Conservation (phyloP, 2,888 invertebrate species). For the Chironomus riparius region DNA sequence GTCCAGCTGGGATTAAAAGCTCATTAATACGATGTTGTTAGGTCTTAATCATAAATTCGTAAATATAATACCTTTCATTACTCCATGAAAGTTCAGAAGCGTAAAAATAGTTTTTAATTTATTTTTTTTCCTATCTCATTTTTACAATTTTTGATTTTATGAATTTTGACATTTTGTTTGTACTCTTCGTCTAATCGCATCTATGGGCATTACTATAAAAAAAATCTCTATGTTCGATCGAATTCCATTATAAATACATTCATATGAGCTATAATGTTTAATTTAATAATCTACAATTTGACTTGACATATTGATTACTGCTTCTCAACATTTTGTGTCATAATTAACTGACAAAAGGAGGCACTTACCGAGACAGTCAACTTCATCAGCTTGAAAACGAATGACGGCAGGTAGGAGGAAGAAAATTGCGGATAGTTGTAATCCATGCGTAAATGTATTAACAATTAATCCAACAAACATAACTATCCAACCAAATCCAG, state of each 20-base stretch:
- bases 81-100: background rate
- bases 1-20: too few relatives aligned
- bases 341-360: background rate
- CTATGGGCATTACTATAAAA: background rate
- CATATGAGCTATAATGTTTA: background rate
- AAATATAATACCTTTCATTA: background rate
- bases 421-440: constrained; percentile 46
- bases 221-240: background rate
- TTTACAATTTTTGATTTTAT: background rate
- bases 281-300: background rate
- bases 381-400: constrained; percentile 22
- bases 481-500: constrained; percentile 82
- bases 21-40: too few relatives aligned
- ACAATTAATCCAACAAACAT: constrained; percentile 61
- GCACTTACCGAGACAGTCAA: constrained; percentile 23
- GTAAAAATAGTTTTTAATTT: too few relatives aligned
- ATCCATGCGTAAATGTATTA: constrained; percentile 64
- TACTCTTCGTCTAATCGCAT: background rate
- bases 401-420: constrained; percentile 27
- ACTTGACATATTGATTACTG: constrained; percentile 9
- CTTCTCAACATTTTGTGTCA: background rate
- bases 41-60: too few relatives aligned
- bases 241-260: background rate
- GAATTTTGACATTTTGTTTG: background rate
- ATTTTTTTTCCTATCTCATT: too few relatives aligned